Evolutionary conservation across 1,140 invertebrate species (phyloP).

Genomic region (Listronotus bonariensis): DNA sequence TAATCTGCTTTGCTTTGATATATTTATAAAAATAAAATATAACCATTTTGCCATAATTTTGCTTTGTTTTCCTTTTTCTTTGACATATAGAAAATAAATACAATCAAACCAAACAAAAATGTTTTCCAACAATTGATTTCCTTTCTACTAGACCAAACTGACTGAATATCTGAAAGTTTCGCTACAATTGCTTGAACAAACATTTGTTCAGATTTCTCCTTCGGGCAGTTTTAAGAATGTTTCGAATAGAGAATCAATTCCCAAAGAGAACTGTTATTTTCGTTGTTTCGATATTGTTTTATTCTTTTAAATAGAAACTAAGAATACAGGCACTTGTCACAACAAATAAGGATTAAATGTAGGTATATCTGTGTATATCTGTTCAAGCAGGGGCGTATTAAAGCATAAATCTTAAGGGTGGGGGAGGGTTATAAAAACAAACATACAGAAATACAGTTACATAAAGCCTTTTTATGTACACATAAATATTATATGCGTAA

Average conservation of each 20-base stretch:
- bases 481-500: no score
- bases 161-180: constrained; percentile 10
- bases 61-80: not conserved
- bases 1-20: no score
- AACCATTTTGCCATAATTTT: no score
- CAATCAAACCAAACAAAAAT: constrained; percentile 1
- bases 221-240: constrained; percentile 12
- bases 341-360: no score
- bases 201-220: constrained; percentile 20
- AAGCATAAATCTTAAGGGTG: no score
- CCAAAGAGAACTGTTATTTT: constrained; percentile 19
- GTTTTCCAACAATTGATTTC: not conserved
- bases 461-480: no score
- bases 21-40: no score
- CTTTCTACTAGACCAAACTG: not conserved
- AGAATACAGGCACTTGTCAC: not conserved
- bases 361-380: no score
- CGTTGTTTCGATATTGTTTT: not conserved
- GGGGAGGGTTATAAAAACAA: no score
- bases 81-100: not conserved
- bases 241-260: constrained; percentile 6
- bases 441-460: no score
- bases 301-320: constrained; percentile 1
- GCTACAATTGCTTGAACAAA: constrained; percentile 19
- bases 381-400: no score